phyloP scores from a whole-genome alignment of 2,113 vertebrate genomes.

The Puma concolor region DNA sequence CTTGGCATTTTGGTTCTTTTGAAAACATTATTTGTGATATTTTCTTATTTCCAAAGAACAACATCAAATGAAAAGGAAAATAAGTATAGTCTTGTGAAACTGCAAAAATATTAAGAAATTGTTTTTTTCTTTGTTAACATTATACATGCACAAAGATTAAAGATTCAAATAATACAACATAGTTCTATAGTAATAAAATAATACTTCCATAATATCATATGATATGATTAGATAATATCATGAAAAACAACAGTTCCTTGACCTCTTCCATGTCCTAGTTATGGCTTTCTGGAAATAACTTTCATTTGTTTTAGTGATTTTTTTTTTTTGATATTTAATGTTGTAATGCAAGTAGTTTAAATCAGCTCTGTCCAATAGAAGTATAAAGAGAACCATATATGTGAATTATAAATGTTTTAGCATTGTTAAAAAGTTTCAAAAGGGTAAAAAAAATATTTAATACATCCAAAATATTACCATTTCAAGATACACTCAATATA shows the following conservation, averaged over 20 bases:
- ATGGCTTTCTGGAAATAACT: not conserved
- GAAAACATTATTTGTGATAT: conserved; percentile 42
- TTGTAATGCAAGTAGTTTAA: not conserved
- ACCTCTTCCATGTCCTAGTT: not conserved
- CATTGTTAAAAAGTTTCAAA: not conserved
- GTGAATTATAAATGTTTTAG: conserved; percentile 8
- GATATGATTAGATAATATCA: not conserved
- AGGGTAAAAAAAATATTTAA: not conserved
- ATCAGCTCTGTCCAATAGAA: conserved; percentile 20
- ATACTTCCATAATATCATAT: not conserved
- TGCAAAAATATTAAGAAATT: conserved; percentile 1
- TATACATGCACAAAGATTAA: not conserved
- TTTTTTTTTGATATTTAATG: not conserved
- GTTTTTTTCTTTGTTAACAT: not conserved
- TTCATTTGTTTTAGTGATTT: conserved; percentile 20
- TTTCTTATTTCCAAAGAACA: conserved; percentile 50
- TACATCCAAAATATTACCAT: conserved; percentile 29
- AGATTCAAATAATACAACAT: conserved; percentile 4
- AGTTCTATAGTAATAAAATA: conserved; percentile 24
- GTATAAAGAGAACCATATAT: not conserved
- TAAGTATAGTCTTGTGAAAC: not conserved
- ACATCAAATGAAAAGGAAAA: conserved; percentile 31
- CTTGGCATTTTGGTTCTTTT: conserved; percentile 12
- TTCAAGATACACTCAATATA: not conserved
- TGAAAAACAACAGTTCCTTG: not conserved